Conservation (phyloP, 2,797 vertebrate genomes). For the Phataginus tricuspis region DNA sequence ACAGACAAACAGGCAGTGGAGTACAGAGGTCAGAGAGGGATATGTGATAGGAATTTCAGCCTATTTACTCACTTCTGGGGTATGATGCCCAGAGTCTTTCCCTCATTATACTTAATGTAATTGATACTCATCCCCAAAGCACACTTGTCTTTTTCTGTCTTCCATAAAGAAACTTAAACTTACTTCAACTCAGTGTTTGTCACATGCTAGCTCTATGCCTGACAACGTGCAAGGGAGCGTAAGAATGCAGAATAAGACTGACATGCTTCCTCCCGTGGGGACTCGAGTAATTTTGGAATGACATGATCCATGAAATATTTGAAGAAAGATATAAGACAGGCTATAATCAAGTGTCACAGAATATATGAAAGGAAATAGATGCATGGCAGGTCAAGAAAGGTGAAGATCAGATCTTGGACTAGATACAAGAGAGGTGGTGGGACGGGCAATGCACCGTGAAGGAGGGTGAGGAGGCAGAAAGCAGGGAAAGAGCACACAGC, state of each 20-base stretch:
- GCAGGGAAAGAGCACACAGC: not conserved
- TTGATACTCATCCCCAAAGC: not conserved
- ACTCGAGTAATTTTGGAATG: conserved; percentile 50
- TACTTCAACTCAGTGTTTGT: not conserved
- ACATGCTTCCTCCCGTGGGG: not conserved
- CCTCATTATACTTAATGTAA: not conserved
- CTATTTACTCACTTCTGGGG: not conserved
- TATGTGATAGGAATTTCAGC: not conserved
- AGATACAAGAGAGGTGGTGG: not conserved
- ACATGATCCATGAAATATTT: conserved; percentile 52
- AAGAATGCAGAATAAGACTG: conserved; percentile 12
- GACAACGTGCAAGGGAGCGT: not conserved
- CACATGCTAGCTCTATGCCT: not conserved
- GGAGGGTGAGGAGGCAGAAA: not conserved
- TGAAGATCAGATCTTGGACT: not conserved
- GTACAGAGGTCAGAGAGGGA: not conserved
- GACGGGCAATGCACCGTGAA: not conserved
- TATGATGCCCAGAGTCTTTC: not conserved
- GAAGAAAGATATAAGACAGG: conserved; percentile 13
- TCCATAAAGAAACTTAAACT: not conserved
- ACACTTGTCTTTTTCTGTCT: not conserved
- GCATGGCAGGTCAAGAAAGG: not conserved
- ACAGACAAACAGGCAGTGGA: too few species aligned
- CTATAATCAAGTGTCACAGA: conserved; percentile 49
- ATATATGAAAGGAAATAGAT: not conserved